Percentiles rank a stretch among this genome's conserved stretches.
Evolutionary conservation across 2,888 invertebrate species (phyloP).

Genomic region (Cheiracanthium punctorium): DNA sequence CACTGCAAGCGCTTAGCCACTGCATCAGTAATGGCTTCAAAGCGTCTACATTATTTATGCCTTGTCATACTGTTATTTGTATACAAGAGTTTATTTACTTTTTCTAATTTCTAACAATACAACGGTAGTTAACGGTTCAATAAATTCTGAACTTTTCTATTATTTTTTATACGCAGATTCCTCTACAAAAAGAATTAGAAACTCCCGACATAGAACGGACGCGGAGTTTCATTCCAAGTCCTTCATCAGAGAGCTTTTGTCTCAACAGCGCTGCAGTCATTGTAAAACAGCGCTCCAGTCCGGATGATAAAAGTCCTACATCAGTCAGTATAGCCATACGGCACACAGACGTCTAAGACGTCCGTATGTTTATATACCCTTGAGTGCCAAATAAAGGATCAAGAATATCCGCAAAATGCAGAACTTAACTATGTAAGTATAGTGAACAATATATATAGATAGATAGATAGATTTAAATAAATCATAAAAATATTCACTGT

Average conservation of each 20-base stretch:
- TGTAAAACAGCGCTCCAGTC: conserved; percentile 36
- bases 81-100: too few species aligned
- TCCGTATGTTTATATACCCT: neutral
- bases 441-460: too few species aligned
- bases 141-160: neutral
- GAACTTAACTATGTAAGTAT: conserved; percentile 12
- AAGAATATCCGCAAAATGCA: neutral
- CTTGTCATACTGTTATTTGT: too few species aligned
- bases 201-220: conserved; percentile 62
- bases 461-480: too few species aligned
- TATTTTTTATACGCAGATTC: conserved; percentile 34
- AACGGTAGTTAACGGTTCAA: too few species aligned
- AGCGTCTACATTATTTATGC: too few species aligned
- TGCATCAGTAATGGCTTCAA: too few species aligned
- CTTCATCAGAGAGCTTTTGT: conserved; percentile 45
- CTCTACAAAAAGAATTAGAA: conserved; percentile 54
- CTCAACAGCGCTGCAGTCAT: conserved; percentile 40
- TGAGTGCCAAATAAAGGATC: conserved; percentile 48
- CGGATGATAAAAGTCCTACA: conserved; percentile 45
- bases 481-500: too few species aligned
- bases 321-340: conserved; percentile 56
- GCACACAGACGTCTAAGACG: conserved; percentile 55
- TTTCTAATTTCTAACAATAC: too few species aligned
- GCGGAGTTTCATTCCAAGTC: conserved; percentile 50
- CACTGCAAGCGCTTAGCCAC: too few species aligned